These are phyloP conservation scores for Drosophila eohydei DNA, from an alignment of 2,888 invertebrate genomes.

Conservation along the genomic window DNA sequence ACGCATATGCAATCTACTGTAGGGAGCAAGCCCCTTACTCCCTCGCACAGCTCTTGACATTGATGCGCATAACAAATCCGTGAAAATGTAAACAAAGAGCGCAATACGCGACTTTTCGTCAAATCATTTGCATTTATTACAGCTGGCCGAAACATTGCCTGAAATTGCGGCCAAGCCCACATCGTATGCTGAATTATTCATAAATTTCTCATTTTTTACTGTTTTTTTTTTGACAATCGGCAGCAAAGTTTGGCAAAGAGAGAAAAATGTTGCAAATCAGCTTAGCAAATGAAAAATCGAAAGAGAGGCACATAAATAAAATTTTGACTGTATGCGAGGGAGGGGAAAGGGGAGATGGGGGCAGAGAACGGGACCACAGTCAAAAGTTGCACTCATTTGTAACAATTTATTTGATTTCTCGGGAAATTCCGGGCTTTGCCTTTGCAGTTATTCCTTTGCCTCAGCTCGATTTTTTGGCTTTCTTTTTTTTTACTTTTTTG, in stretches of 20 bases:
- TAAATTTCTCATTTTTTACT: slow-evolving; percentile 38
- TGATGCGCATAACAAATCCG: slow-evolving; percentile 62
- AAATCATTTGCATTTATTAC: slow-evolving; percentile 75
- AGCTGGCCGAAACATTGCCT: slow-evolving; percentile 24
- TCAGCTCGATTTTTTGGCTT: neutral
- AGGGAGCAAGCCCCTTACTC: accelerated
- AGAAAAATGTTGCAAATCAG: slow-evolving; percentile 64
- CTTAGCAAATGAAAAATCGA: slow-evolving; percentile 75
- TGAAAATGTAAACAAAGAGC: slow-evolving; percentile 64
- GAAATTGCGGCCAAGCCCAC: slow-evolving; percentile 45
- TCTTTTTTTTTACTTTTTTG: slow-evolving; percentile 18
- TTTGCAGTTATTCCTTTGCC: slow-evolving; percentile 24
- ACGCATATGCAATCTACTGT: slow-evolving; percentile 16
- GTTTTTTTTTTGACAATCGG: slow-evolving; percentile 16
- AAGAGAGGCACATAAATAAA: slow-evolving; percentile 51
- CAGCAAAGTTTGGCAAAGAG: slow-evolving; percentile 40
- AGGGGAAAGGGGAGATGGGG: neutral
- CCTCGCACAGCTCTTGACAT: slow-evolving; percentile 46
- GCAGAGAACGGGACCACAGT: slow-evolving; percentile 1
- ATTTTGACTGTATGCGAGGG: slow-evolving; percentile 29
- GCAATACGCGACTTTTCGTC: slow-evolving; percentile 65
- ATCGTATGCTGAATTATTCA: slow-evolving; percentile 73
- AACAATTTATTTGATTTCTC: slow-evolving; percentile 77
- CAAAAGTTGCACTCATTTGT: slow-evolving; percentile 79
- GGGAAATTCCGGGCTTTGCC: slow-evolving; percentile 35